These are phyloP conservation scores for Papilio elwesi DNA, from an alignment of 2,888 invertebrate genomes.

Conservation along the genomic window DNA sequence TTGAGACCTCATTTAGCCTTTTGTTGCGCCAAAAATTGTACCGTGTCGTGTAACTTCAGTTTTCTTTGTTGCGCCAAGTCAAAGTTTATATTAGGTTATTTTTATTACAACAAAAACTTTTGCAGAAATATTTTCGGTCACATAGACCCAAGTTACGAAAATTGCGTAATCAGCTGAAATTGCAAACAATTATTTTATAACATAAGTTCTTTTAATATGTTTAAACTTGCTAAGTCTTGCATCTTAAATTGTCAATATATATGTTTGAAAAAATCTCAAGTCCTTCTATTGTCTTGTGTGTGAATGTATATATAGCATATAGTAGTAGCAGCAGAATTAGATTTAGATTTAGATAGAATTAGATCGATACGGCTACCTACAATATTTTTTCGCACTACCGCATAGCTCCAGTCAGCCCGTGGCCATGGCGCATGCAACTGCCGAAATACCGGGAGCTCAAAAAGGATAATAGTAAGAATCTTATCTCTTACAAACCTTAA, in stretches of 20 bases:
- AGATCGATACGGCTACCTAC: no score
- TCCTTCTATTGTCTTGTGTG: no score
- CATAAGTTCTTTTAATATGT: neutral
- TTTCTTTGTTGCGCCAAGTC: conserved; percentile 37
- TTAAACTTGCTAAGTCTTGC: no score
- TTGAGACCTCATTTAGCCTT: conserved; percentile 15
- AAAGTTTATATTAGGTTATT: conserved; percentile 40
- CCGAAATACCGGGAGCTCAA: no score
- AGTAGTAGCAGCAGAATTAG: no score
- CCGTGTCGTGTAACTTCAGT: conserved; percentile 15
- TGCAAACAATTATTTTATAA: conserved; percentile 29
- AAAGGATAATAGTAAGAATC: no score
- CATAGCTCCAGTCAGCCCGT: no score
- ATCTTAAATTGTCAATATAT: neutral
- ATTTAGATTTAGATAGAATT: no score
- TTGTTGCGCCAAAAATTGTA: conserved; percentile 25
- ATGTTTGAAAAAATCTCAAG: neutral
- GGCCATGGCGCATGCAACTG: no score
- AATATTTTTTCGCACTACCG: no score
- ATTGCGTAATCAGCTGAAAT: conserved; percentile 26
- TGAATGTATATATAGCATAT: no score
- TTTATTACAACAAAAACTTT: conserved; percentile 38
- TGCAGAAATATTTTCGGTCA: conserved; percentile 26
- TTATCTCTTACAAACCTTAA: no score
- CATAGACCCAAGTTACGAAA: conserved; percentile 24